These are phyloP conservation scores for Semotilus atromaculatus DNA, from an alignment of 2,797 vertebrate genomes.

Conservation along the genomic window DNA sequence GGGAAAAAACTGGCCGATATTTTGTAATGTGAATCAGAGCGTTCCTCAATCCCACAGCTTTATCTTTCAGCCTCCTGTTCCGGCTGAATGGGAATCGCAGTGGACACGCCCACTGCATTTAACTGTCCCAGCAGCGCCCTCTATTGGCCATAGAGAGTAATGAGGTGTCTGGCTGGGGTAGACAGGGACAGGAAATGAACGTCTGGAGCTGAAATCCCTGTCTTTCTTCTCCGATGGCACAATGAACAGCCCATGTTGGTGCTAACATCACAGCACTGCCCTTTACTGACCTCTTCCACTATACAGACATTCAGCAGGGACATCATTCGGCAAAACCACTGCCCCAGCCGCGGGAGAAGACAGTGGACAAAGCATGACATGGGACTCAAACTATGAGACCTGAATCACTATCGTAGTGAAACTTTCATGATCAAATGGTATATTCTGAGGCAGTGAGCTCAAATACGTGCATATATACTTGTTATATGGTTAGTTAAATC, in stretches of 20 bases:
- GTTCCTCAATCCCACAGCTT: conserved; percentile 20
- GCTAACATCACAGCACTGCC: conserved; percentile 45
- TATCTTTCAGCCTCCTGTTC: conserved; percentile 17
- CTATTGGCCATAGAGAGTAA: conserved; percentile 37
- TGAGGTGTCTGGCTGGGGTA: conserved; percentile 7
- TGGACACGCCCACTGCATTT: conserved; percentile 16
- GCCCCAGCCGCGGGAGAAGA: conserved; percentile 22
- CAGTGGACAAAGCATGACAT: conserved; percentile 17
- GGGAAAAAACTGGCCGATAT: neutral
- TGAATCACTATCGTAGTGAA: conserved; percentile 36
- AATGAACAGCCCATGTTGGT: conserved; percentile 43
- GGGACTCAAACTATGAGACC: conserved; percentile 31
- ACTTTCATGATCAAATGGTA: neutral
- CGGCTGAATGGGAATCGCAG: conserved; percentile 24
- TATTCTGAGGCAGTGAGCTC: conserved; percentile 26
- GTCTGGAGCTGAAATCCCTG: conserved; percentile 28
- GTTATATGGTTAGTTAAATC: conserved; percentile 45
- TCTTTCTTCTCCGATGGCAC: conserved; percentile 21
- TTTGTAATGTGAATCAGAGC: conserved; percentile 15
- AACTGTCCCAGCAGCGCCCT: conserved; percentile 25
- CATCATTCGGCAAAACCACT: conserved; percentile 33
- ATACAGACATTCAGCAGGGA: conserved; percentile 35
- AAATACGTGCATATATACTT: conserved; percentile 18
- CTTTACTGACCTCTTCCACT: conserved; percentile 36
- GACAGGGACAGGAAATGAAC: conserved; percentile 29